Base-by-base conservation (phyloP, 2,888 invertebrate genomes). In the Dryobotodes eremita region DNA sequence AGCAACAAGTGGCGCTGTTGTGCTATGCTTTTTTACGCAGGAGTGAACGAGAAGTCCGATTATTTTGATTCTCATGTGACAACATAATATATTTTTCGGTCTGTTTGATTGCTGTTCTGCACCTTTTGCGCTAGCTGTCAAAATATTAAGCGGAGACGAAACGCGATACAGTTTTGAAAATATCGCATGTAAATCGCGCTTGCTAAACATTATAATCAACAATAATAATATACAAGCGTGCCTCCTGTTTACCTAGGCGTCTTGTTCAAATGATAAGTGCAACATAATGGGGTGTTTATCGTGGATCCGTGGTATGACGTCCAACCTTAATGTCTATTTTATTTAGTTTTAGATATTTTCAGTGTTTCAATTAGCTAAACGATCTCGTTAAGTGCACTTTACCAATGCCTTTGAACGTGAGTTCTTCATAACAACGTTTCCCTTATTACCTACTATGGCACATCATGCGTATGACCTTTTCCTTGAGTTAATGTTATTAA, bases 241-340 rank as follows among this genome's bases (percentile, higher is more conserved):
- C 74, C 79, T 85, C 70, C 59, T 82, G 79, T 82, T 76, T 78
- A 77, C 70, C 26, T 75, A 72, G 46, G 71, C 82, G 75, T 84
- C 68, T 84, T 83, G 77, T 87, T 86, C 90, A 90, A 88, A 94
- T 95, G 94, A 88, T 90, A 89, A 89, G 85, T 88, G 82, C 87
- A 88, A 87, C 90, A 94, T 91, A 89, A 97, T 96, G 96, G 96
- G 95, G 86, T 97, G 96, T 91, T 87, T 96, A 92, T 92, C 94
- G 88, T 96, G 96, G 95, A 94, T 97, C 82, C 93, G 95, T 95
- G 96, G 96, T 96, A 94, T 94, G 95, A 93, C 93, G 92, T 94
- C 88, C 91, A 92, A 91, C 88, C 89, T 92, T 92, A 84, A 77
- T 71, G 71, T 62, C 66, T 86, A 78, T 81, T 77, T 80, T 87